These are phyloP conservation scores for Anabacerthia variegaticeps DNA, from an alignment of 2,797 vertebrate species.

Conservation along the genomic window DNA sequence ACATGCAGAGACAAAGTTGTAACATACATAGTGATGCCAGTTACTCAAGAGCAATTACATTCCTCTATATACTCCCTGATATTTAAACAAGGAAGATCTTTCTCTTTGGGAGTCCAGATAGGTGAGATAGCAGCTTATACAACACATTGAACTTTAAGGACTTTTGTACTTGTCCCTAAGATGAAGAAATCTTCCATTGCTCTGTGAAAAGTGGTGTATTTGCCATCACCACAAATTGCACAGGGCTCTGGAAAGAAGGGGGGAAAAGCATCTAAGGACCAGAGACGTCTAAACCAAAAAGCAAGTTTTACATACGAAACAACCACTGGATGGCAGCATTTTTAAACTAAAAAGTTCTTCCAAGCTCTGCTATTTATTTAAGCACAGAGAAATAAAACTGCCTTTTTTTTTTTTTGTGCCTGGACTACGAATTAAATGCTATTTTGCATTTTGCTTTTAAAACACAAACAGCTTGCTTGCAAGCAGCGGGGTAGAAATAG, in stretches of 20 bases:
- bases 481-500: slow-evolving; percentile 34
- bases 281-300: not conserved
- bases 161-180: not conserved
- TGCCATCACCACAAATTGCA: not conserved
- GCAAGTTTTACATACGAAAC: not conserved
- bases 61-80: not conserved
- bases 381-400: not conserved
- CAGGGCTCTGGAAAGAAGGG: accelerated
- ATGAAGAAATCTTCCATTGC: not conserved
- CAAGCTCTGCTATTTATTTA: not conserved
- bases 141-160: not conserved
- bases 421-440: slow-evolving; percentile 11
- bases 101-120: not conserved
- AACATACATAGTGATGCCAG: accelerated
- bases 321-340: slow-evolving; percentile 79
- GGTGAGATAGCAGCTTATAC: not conserved
- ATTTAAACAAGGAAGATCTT: not conserved
- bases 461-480: slow-evolving; percentile 22
- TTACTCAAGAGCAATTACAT: not conserved
- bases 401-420: not conserved
- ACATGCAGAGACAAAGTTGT: not conserved
- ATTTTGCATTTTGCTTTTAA: slow-evolving; percentile 52
- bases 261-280: accelerated
- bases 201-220: not conserved
- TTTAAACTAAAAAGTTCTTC: slow-evolving; percentile 61